A percentile compares a stretch with the other conserved stretches of the same genome.
Conservation (phyloP, 2,797 vertebrate genomes). For the Remorina albescens region DNA sequence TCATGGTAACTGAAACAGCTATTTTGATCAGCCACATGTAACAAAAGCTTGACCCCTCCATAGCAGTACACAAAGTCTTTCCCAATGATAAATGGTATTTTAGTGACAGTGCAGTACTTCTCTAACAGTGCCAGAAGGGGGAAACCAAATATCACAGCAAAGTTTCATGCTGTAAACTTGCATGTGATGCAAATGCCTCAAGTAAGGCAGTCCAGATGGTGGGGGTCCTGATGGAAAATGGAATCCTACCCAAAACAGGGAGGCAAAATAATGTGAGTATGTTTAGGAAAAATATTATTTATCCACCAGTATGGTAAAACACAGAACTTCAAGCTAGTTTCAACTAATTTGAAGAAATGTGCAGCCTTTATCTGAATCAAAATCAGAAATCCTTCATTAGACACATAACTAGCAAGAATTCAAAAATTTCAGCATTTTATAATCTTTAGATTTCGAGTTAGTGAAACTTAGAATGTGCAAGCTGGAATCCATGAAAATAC, state of each 20-base stretch:
- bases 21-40: not conserved
- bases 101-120: constrained; percentile 40
- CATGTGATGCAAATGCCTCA: constrained; percentile 15
- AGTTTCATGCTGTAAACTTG: constrained; percentile 26
- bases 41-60: too few species aligned
- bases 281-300: not conserved
- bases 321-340: not conserved
- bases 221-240: constrained; percentile 19
- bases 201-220: not conserved
- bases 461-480: constrained; percentile 13
- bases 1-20: not conserved
- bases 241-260: constrained; percentile 3
- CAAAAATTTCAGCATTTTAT: constrained; percentile 30
- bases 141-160: constrained; percentile 58
- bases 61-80: not conserved
- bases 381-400: too few species aligned
- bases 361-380: too few species aligned
- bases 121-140: constrained; percentile 68
- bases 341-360: not conserved
- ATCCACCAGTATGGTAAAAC: not conserved
- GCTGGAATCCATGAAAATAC: constrained; percentile 11
- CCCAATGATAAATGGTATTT: not conserved
- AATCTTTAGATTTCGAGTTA: not conserved
- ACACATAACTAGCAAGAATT: not conserved
- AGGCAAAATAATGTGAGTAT: constrained; percentile 9